These are phyloP conservation scores for Tyrophagus putrescentiae DNA, from an alignment of 1,140 invertebrate genomes.

Conservation along the genomic window DNA sequence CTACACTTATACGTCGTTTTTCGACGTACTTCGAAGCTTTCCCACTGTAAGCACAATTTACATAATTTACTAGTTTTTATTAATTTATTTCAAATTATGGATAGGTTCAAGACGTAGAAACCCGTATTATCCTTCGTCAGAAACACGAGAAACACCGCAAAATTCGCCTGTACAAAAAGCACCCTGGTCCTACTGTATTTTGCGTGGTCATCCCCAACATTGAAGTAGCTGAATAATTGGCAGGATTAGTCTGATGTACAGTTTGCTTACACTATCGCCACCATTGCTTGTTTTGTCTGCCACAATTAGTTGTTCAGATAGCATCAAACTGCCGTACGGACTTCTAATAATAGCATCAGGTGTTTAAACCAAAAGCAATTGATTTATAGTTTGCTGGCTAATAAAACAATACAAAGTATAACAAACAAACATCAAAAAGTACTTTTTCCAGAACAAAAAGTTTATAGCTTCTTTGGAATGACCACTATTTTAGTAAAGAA, in stretches of 20 bases:
- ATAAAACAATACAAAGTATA: too few species aligned
- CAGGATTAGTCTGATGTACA: too few species aligned
- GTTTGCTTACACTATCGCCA: too few species aligned
- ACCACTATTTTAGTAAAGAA: too few species aligned
- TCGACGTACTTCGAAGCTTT: conserved; percentile 5
- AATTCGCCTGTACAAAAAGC: conserved; percentile 8
- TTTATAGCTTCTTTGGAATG: too few species aligned
- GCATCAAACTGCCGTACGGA: too few species aligned
- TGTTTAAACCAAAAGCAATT: background rate
- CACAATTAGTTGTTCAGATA: too few species aligned
- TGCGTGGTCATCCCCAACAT: background rate
- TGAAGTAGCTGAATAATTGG: conserved; percentile 1
- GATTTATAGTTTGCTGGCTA: background rate
- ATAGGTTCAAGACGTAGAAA: background rate
- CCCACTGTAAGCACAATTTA: background rate
- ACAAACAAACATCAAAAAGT: too few species aligned
- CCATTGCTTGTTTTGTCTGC: too few species aligned
- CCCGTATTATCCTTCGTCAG: conserved; percentile 4
- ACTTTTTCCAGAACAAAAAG: too few species aligned
- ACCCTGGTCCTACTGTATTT: conserved; percentile 6
- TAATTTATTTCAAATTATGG: background rate
- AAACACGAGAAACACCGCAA: background rate
- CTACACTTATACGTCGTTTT: background rate
- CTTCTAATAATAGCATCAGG: too few species aligned
- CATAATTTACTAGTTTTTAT: background rate